Evolutionary conservation across 92 coral and sea anemone species (phyloP).

Genomic region (Porites lobata): DNA sequence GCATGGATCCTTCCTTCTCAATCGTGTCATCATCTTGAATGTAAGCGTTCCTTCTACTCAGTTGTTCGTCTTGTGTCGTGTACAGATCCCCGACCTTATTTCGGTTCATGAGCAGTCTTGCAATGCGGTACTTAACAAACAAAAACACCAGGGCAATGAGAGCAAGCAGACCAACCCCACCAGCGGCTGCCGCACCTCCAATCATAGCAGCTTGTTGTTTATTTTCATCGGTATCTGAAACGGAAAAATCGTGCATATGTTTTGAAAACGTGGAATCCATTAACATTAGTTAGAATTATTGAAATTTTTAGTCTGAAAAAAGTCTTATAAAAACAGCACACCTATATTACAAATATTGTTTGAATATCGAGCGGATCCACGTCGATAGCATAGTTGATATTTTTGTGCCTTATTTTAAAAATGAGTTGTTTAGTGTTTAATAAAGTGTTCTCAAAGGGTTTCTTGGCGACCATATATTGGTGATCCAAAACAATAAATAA

Average conservation of each 20-base stretch:
- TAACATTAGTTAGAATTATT: too few relatives aligned
- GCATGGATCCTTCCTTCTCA: not conserved
- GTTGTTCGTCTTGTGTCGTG: constrained; percentile 35
- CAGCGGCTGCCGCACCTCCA: constrained; percentile 30
- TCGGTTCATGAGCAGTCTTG: constrained; percentile 46
- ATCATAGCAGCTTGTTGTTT: constrained; percentile 36
- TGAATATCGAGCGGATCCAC: too few relatives aligned
- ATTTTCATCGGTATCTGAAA: constrained; percentile 11
- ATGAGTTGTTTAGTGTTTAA: not conserved
- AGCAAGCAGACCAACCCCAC: constrained; percentile 34
- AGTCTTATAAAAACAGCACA: too few relatives aligned
- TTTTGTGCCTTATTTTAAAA: not conserved
- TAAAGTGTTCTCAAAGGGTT: too few relatives aligned
- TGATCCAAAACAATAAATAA: too few relatives aligned
- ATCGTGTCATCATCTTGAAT: constrained; percentile 28
- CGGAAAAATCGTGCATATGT: not conserved
- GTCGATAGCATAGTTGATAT: not conserved
- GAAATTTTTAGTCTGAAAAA: too few relatives aligned
- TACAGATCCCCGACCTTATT: constrained; percentile 52
- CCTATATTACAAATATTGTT: too few relatives aligned
- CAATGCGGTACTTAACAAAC: constrained; percentile 41
- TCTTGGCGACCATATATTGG: too few relatives aligned
- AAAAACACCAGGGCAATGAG: constrained; percentile 35
- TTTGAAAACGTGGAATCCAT: not conserved
- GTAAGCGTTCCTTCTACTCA: constrained; percentile 16